These are phyloP conservation scores for Masticophis lateralis DNA, from an alignment of 2,797 vertebrate genomes.

Conservation along the genomic window DNA sequence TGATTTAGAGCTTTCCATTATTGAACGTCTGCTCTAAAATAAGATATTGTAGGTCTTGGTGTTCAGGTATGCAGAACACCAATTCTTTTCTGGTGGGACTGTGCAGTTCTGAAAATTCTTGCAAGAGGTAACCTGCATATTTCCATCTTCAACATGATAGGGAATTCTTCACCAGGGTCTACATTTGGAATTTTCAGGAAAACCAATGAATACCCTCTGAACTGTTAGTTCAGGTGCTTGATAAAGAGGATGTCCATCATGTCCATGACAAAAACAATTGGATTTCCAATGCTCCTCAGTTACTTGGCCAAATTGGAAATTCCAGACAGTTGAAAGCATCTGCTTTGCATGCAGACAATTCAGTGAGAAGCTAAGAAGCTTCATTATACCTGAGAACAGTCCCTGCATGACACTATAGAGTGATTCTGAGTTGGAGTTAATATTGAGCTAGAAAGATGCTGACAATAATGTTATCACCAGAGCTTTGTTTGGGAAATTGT, in stretches of 20 bases:
- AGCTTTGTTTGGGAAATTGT: not conserved
- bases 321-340: not conserved
- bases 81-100: not conserved
- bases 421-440: not conserved
- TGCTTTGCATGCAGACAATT: not conserved
- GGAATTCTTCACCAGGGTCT: not conserved
- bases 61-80: not conserved
- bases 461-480: not conserved
- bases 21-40: not conserved
- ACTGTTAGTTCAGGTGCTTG: not conserved
- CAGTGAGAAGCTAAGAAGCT: not conserved
- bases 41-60: not conserved
- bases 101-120: not conserved
- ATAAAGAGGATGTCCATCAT: not conserved
- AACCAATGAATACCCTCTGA: not conserved
- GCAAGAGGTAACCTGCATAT: not conserved
- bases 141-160: not conserved
- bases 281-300: not conserved
- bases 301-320: not conserved
- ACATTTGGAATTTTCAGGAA: not conserved
- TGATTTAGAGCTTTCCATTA: conserved; percentile 24
- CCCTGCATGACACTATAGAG: not conserved
- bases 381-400: not conserved
- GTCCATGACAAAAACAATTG: not conserved
- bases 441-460: not conserved